These are phyloP conservation scores for Betta splendens DNA, from an alignment of 2,797 vertebrate genomes.

Conservation along the genomic window DNA sequence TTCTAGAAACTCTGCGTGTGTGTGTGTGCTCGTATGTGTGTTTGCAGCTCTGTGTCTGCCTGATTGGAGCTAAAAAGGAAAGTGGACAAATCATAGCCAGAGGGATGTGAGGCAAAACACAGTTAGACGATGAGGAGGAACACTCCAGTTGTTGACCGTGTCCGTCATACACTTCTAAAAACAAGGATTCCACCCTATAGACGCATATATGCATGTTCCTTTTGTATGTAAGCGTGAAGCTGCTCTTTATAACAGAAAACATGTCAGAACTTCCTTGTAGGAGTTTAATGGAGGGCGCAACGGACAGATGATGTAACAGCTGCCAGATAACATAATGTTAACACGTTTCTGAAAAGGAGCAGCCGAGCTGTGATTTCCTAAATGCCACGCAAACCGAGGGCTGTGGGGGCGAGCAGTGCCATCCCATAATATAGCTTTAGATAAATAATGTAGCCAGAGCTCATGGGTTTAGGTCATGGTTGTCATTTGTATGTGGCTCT, in stretches of 20 bases:
- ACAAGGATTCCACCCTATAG: conserved; percentile 1
- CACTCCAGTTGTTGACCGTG: conserved; percentile 25
- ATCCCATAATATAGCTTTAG: background rate
- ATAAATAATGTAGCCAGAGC: background rate
- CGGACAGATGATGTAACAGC: conserved; percentile 48
- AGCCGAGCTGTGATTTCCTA: conserved; percentile 37
- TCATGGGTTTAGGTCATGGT: background rate
- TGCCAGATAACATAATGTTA: conserved; percentile 57
- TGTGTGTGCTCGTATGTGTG: conserved; percentile 17
- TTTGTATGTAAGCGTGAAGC: background rate
- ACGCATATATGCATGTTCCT: background rate
- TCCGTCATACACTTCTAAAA: background rate
- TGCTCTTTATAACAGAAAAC: conserved; percentile 3
- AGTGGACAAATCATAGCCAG: conserved; percentile 64
- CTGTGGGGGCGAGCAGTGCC: conserved; percentile 2
- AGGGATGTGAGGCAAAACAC: conserved; percentile 45
- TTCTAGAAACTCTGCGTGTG: conserved; percentile 31
- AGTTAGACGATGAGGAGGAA: conserved; percentile 39
- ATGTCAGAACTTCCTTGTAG: conserved; percentile 14
- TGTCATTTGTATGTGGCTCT: background rate
- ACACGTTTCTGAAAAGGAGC: conserved; percentile 23
- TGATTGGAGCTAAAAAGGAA: conserved; percentile 74
- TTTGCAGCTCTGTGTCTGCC: conserved; percentile 48
- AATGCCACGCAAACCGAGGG: conserved; percentile 36
- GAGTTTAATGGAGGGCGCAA: conserved; percentile 18